Percentiles rank a stretch among this genome's conserved stretches.
Conservation (phyloP, 1,140 invertebrate genomes). For the Papilio xuthus region DNA sequence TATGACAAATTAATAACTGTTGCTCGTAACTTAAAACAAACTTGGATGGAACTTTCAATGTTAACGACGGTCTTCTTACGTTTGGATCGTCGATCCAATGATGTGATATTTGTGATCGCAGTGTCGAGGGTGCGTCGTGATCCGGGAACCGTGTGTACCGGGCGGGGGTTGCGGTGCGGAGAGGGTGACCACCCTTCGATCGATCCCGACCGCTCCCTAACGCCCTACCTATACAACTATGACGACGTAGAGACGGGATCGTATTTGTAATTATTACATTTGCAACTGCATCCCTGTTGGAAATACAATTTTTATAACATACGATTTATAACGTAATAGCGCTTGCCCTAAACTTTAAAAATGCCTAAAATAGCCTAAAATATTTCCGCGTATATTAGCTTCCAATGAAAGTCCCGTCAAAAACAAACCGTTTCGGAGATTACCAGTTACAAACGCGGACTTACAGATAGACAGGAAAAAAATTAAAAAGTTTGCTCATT, state of each 20-base stretch:
- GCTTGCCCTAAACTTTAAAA: too few species aligned
- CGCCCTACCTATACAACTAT: not conserved
- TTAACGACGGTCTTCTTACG: slow-evolving; percentile 42
- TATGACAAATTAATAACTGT: not conserved
- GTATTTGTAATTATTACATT: not conserved
- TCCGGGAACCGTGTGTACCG: not conserved
- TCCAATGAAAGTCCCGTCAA: too few species aligned
- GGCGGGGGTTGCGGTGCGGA: not conserved
- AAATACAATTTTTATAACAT: not conserved
- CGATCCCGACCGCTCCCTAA: slow-evolving; percentile 19
- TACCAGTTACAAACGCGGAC: too few species aligned
- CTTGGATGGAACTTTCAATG: slow-evolving; percentile 17
- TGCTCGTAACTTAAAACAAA: slow-evolving; percentile 38
- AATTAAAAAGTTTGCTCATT: too few species aligned
- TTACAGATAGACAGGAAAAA: too few species aligned
- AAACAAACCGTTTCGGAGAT: too few species aligned
- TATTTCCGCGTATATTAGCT: too few species aligned
- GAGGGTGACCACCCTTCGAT: slow-evolving; percentile 20
- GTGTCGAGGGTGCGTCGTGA: slow-evolving; percentile 20
- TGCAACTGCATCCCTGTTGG: not conserved
- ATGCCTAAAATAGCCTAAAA: too few species aligned
- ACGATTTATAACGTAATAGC: too few species aligned
- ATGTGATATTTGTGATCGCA: slow-evolving; percentile 39
- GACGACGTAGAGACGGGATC: not conserved
- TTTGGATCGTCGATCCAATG: slow-evolving; percentile 34